These are phyloP conservation scores for Agriopis marginaria DNA, from an alignment of 2,888 invertebrate species.

Conservation along the genomic window DNA sequence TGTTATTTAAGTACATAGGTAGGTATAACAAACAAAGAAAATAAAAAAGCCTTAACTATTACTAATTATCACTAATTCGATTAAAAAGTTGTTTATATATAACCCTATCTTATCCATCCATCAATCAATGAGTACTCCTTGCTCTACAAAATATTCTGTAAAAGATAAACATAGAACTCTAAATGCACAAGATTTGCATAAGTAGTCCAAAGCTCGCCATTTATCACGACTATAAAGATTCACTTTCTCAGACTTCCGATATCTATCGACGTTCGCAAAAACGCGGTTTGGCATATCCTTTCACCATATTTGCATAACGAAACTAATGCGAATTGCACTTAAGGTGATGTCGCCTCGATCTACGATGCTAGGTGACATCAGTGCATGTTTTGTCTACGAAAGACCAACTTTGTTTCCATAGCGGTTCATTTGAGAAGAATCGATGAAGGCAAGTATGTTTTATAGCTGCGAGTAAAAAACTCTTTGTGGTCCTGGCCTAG, in stretches of 20 bases:
- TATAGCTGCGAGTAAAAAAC: too few species aligned
- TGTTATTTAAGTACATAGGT: too few species aligned
- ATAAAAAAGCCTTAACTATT: too few species aligned
- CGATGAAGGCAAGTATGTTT: too few species aligned
- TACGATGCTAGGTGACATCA: too few species aligned
- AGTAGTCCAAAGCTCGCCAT: conserved; percentile 19
- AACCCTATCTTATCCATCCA: not conserved
- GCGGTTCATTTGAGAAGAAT: too few species aligned
- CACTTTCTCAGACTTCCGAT: conserved; percentile 50
- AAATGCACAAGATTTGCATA: conserved; percentile 17
- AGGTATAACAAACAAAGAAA: too few species aligned
- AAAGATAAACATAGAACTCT: not conserved
- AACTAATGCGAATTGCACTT: conserved; percentile 35
- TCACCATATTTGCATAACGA: conserved; percentile 65
- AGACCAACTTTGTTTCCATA: too few species aligned
- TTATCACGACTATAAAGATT: conserved; percentile 34
- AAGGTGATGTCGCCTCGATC: conserved; percentile 1
- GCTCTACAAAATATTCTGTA: conserved; percentile 2
- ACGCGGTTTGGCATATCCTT: conserved; percentile 54
- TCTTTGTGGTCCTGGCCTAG: too few species aligned
- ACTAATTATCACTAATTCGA: too few species aligned
- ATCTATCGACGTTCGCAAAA: conserved; percentile 39
- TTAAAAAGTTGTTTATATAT: not conserved
- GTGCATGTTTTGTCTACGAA: too few species aligned
- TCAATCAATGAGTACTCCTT: not conserved